A percentile compares a stretch with the other conserved stretches of the same genome.
phyloP scores from a whole-genome alignment of 2,113 vertebrate genomes.

The Felis chaus region DNA sequence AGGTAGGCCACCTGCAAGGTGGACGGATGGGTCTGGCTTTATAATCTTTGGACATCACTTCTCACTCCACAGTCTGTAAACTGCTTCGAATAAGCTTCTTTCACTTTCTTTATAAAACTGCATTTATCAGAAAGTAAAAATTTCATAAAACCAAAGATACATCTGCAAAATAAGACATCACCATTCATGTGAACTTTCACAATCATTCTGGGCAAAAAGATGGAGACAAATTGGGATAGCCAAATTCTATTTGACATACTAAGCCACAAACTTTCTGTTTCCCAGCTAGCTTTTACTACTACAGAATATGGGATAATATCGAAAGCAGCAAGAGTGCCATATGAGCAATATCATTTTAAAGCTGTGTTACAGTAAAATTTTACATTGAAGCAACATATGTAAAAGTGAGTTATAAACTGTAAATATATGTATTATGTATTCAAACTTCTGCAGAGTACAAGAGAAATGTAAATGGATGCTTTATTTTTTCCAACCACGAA shows the following conservation, averaged over 20 bases:
- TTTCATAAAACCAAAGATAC: constrained; percentile 29
- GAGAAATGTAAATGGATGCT: constrained; percentile 16
- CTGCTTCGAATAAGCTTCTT: neutral
- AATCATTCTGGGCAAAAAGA: constrained; percentile 30
- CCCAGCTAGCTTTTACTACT: neutral
- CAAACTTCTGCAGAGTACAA: constrained; percentile 8
- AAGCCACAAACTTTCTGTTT: neutral
- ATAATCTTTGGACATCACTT: neutral
- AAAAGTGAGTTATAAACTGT: constrained; percentile 53
- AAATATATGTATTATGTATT: neutral
- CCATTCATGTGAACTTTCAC: neutral
- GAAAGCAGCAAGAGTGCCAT: constrained; percentile 24
- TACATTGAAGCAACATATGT: constrained; percentile 22
- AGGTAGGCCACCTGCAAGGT: neutral
- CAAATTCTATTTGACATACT: constrained; percentile 18
- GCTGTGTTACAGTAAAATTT: constrained; percentile 33
- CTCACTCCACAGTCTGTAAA: neutral
- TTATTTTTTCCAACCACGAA: neutral
- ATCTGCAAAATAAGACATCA: neutral
- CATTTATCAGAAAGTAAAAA: constrained; percentile 23
- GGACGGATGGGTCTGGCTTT: neutral
- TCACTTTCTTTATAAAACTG: neutral
- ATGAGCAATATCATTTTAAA: constrained; percentile 19
- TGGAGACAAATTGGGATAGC: neutral
- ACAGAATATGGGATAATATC: neutral